Conservation (phyloP, 2,113 vertebrate genomes). For the Pionites leucogaster region DNA sequence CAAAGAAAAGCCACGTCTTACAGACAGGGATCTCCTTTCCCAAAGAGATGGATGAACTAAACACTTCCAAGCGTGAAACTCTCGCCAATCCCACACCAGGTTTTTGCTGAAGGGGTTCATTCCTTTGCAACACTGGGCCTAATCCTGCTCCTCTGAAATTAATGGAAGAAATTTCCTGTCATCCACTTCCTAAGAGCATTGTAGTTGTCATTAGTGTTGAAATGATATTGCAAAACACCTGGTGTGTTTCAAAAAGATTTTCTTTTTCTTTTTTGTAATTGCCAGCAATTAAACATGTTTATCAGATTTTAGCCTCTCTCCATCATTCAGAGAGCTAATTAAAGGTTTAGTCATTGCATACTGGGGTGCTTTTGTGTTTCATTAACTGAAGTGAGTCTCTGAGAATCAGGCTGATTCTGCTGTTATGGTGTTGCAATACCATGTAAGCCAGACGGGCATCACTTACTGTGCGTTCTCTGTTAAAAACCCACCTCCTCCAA, state of each 20-base stretch:
- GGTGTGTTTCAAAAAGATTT: background rate
- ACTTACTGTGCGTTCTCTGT: background rate
- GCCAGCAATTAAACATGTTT: conserved; percentile 48
- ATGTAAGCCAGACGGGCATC: background rate
- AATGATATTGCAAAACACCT: conserved; percentile 28
- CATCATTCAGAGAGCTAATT: conserved; percentile 49
- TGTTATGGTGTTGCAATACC: background rate
- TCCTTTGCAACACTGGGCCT: background rate
- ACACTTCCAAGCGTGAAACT: background rate
- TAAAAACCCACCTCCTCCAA: background rate
- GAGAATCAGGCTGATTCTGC: conserved; percentile 11
- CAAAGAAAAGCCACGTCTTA: background rate
- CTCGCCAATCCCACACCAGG: background rate
- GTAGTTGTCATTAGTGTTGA: background rate
- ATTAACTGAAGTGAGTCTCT: conserved; percentile 4
- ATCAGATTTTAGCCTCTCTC: conserved; percentile 56
- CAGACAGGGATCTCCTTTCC: background rate
- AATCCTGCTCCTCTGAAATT: background rate
- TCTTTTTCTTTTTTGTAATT: conserved; percentile 24
- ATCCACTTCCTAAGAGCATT: background rate
- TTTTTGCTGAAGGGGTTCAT: background rate
- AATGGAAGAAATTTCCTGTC: conserved; percentile 22
- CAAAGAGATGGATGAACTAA: background rate
- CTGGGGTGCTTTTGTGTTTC: conserved; percentile 31
- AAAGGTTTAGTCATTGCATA: conserved; percentile 56